Evolutionary conservation across 2,888 invertebrate species (phyloP).

Genomic region (Diplazon laetatorius): DNA sequence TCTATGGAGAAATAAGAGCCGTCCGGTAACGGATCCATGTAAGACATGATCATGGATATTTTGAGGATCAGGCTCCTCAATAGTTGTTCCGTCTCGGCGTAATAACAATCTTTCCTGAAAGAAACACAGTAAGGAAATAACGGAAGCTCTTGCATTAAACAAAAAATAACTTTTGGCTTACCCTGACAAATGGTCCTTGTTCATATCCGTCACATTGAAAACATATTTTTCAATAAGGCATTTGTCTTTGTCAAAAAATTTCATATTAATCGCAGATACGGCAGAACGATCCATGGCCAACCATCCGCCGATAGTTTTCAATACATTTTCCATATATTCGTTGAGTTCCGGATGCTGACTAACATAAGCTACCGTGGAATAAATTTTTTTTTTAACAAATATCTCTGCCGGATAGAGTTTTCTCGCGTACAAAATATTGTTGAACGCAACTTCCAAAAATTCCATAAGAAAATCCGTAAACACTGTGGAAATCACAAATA

Average conservation of each 20-base stretch:
- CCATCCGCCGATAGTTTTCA: constrained; percentile 72
- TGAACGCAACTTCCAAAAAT: constrained; percentile 87
- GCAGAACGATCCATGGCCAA: constrained; percentile 83
- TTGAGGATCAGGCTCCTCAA: constrained; percentile 86
- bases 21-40: constrained; percentile 83
- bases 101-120: constrained; percentile 84
- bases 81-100: constrained; percentile 86
- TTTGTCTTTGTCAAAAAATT: constrained; percentile 83
- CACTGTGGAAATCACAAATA: constrained; percentile 76
- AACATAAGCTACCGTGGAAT: constrained; percentile 85
- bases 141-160: background rate
- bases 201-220: constrained; percentile 80
- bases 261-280: constrained; percentile 83
- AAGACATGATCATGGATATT: constrained; percentile 83
- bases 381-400: constrained; percentile 86
- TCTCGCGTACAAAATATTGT: constrained; percentile 85
- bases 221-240: constrained; percentile 82
- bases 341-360: constrained; percentile 87
- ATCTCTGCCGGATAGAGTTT: constrained; percentile 87
- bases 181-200: constrained; percentile 74
- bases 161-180: constrained; percentile 22
- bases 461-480: constrained; percentile 85
- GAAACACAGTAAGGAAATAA: background rate
- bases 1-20: constrained; percentile 86
- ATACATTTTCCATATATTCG: constrained; percentile 83